Evolutionary conservation across 2,888 invertebrate species (phyloP).

Genomic region (Allacma fusca): DNA sequence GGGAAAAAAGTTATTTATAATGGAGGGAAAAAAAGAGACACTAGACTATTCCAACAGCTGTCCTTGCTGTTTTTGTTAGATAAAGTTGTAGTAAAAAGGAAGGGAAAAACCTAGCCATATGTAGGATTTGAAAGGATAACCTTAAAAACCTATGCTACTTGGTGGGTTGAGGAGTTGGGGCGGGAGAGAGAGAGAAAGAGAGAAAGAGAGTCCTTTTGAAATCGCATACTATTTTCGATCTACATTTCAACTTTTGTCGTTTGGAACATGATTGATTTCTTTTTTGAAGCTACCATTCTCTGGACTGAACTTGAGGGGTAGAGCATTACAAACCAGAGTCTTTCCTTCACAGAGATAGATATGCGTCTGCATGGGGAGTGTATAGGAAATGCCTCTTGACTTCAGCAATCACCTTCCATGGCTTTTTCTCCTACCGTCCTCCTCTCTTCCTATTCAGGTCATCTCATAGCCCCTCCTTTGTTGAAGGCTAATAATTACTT

Average conservation of each 20-base stretch:
- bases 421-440: not conserved
- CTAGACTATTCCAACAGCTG: not conserved
- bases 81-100: not conserved
- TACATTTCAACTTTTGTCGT: slow-evolving; percentile 1
- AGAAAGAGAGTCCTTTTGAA: not conserved
- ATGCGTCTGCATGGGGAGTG: not conserved
- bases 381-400: slow-evolving; percentile 9
- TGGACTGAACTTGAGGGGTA: not conserved
- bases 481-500: not conserved
- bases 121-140: slow-evolving; percentile 8
- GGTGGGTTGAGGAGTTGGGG: not conserved
- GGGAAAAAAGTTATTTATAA: not conserved
- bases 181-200: too few species aligned
- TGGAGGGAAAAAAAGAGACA: not conserved
- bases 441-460: not conserved
- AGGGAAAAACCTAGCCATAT: not conserved
- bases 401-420: not conserved
- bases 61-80: slow-evolving; percentile 7
- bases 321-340: not conserved
- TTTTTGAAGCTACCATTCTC: not conserved
- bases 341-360: not conserved
- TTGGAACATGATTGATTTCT: slow-evolving; percentile 16
- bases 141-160: not conserved
- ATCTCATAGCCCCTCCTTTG: not conserved
- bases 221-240: not conserved